Evolutionary conservation across 2,888 invertebrate genomes (phyloP).

Genomic region (Sinotaia quadrata): DNA sequence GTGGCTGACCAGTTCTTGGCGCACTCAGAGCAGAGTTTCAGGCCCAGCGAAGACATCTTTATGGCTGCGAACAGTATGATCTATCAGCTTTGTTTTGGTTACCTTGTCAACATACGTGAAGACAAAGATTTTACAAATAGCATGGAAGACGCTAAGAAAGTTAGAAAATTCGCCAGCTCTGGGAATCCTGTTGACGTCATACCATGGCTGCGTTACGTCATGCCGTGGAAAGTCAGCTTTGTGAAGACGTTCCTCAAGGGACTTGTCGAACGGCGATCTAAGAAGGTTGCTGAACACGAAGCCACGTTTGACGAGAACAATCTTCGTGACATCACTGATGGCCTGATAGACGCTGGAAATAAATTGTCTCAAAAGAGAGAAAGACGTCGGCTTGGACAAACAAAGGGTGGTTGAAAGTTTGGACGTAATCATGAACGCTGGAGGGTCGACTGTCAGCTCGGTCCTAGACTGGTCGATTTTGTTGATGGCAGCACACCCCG

Average conservation of each 20-base stretch:
- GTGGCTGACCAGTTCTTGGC: constrained; percentile 10
- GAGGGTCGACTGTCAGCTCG: constrained; percentile 59
- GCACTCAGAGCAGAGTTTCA: constrained; percentile 10
- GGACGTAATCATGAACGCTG: constrained; percentile 61
- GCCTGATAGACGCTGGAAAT: constrained; percentile 24
- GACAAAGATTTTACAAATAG: constrained; percentile 15
- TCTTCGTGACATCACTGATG: constrained; percentile 44
- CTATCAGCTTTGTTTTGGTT: constrained; percentile 34
- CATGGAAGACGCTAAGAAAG: constrained; percentile 5
- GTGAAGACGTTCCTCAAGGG: constrained; percentile 19
- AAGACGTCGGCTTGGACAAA: constrained; percentile 50
- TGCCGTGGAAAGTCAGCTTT: constrained; percentile 24
- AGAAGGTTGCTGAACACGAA: constrained; percentile 36
- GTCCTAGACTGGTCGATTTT: constrained; percentile 59
- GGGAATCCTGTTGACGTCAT: constrained; percentile 44
- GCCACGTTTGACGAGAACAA: constrained; percentile 32
- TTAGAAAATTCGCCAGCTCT: constrained; percentile 25
- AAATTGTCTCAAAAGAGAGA: constrained; percentile 39
- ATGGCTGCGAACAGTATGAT: constrained; percentile 22
- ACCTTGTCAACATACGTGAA: constrained; percentile 16
- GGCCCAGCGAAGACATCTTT: not conserved
- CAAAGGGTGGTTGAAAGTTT: constrained; percentile 56
- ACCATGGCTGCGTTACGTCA: constrained; percentile 39
- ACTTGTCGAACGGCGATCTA: not conserved
- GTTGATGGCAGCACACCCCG: constrained; percentile 54